Conservation (phyloP, 2,113 vertebrate genomes). For the Fukomys damarensis region DNA sequence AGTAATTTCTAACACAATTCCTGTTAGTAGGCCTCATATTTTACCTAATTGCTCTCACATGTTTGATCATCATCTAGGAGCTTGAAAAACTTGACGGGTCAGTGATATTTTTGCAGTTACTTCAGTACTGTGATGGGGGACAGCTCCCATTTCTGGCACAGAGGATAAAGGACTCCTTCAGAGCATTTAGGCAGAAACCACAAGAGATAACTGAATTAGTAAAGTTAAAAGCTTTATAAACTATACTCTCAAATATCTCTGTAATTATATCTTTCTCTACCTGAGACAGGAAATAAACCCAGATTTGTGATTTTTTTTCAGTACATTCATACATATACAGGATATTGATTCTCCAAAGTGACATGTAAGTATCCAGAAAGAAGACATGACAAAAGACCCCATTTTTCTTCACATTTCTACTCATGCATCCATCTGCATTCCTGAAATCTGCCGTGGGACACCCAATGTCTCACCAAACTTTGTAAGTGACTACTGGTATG, state of each 20-base stretch:
- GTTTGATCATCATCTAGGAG: neutral
- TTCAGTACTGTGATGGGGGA: neutral
- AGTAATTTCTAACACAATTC: neutral
- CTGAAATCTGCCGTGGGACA: neutral
- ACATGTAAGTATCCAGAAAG: neutral
- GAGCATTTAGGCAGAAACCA: neutral
- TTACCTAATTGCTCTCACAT: neutral
- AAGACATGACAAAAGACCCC: neutral
- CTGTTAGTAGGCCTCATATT: neutral
- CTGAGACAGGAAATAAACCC: neutral
- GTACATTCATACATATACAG: neutral
- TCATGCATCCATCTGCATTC: neutral
- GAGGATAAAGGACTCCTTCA: neutral
- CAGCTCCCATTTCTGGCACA: neutral
- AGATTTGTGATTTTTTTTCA: neutral
- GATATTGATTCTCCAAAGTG: neutral
- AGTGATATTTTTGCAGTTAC: neutral
- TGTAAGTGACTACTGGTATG: neutral
- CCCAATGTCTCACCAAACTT: neutral
- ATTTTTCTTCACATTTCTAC: neutral
- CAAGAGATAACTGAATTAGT: neutral
- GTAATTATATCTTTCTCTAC: neutral
- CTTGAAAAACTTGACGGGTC: neutral
- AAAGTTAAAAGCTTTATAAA: neutral
- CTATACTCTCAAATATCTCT: neutral